phyloP scores from a whole-genome alignment of 35 echinoderm and acorn worm genomes.

The Strongylocentrotus purpuratus region DNA sequence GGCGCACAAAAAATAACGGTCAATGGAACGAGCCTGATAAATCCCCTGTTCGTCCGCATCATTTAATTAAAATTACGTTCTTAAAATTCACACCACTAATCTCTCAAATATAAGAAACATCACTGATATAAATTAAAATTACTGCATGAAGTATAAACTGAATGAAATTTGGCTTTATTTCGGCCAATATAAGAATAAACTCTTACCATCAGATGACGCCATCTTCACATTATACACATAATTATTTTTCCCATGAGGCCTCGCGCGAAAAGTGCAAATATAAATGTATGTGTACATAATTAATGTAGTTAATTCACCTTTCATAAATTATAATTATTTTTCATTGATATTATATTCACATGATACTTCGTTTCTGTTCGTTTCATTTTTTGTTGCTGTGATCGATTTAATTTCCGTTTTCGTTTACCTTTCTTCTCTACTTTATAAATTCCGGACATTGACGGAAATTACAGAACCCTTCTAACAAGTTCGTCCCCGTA shows the following conservation, averaged over 20 bases:
- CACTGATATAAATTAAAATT: not conserved
- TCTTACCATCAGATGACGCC: conserved; percentile 53
- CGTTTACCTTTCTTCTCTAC: not conserved
- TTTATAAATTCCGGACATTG: not conserved
- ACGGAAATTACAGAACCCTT: not conserved
- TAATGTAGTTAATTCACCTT: too few species aligned
- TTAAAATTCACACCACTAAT: not conserved
- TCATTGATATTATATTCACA: too few species aligned
- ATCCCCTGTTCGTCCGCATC: conserved; percentile 1
- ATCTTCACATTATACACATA: conserved; percentile 42
- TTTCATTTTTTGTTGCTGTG: too few species aligned
- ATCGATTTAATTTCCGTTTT: not conserved
- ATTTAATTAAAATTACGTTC: conserved; percentile 1
- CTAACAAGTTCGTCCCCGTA: too few species aligned
- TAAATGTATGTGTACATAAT: too few species aligned
- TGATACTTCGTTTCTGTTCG: too few species aligned
- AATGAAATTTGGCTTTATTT: not conserved
- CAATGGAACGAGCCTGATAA: conserved; percentile 59
- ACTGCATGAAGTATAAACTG: not conserved
- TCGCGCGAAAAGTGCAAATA: not conserved
- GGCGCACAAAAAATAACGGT: conserved; percentile 47
- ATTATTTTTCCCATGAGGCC: not conserved
- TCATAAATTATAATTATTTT: too few species aligned
- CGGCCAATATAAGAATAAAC: not conserved
- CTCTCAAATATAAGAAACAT: not conserved